Evolutionary conservation across 2,113 vertebrate genomes (phyloP).

Genomic region (Centrocercus urophasianus): DNA sequence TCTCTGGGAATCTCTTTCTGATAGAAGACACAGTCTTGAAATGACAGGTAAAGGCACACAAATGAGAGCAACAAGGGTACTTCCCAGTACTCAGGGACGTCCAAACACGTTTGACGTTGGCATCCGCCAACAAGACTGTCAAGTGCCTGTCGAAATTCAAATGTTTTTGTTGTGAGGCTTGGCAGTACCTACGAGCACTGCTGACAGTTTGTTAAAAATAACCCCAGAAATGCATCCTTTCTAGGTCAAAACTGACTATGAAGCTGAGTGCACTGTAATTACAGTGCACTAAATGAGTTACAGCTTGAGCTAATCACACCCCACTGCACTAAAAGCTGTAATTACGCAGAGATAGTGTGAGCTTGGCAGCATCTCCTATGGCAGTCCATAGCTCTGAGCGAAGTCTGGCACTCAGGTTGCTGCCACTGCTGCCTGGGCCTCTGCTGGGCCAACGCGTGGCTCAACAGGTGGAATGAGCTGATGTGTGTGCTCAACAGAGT

Average conservation of each 20-base stretch:
- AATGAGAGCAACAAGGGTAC: background rate
- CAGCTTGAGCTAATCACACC: constrained; percentile 77
- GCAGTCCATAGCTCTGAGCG: constrained; percentile 31
- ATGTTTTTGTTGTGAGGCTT: constrained; percentile 24
- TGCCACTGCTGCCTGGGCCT: background rate
- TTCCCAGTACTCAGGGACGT: background rate
- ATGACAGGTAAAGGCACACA: background rate
- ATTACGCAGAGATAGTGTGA: constrained; percentile 70
- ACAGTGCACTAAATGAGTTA: constrained; percentile 66
- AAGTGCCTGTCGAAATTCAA: constrained; percentile 21
- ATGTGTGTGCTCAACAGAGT: background rate
- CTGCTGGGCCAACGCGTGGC: background rate
- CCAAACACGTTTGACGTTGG: background rate
- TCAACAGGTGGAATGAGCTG: background rate
- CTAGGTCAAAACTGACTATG: constrained; percentile 64
- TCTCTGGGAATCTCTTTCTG: background rate
- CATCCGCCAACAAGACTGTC: background rate
- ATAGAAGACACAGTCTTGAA: background rate
- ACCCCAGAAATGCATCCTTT: constrained; percentile 20
- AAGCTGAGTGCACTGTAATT: constrained; percentile 71
- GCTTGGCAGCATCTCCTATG: constrained; percentile 59
- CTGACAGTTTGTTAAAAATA: constrained; percentile 63
- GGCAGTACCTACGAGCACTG: background rate
- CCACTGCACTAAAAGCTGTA: constrained; percentile 70
- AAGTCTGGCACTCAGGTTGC: background rate